These are phyloP conservation scores for Sinosuthora webbiana DNA, from an alignment of 2,113 vertebrate species.

Conservation along the genomic window DNA sequence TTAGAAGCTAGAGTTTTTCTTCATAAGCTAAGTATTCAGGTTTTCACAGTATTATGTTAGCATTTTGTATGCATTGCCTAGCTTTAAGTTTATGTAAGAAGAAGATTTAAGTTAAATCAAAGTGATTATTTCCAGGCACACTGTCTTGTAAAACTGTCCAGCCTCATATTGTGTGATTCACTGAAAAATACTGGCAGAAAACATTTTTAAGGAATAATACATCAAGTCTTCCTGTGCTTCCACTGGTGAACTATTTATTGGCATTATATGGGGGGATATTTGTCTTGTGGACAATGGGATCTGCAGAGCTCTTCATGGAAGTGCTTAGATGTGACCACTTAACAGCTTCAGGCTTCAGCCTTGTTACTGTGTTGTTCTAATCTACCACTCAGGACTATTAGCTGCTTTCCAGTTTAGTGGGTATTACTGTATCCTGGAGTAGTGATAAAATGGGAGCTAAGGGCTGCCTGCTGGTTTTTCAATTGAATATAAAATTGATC, in stretches of 20 bases:
- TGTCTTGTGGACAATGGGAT: not conserved
- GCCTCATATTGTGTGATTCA: not conserved
- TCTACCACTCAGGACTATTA: not conserved
- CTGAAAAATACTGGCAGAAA: not conserved
- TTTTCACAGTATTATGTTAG: not conserved
- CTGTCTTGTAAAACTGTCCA: not conserved
- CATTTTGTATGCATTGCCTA: not conserved
- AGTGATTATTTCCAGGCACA: not conserved
- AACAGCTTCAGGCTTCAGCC: not conserved
- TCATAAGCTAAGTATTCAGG: not conserved
- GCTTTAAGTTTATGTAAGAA: not conserved
- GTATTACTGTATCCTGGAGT: not conserved
- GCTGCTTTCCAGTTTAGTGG: not conserved
- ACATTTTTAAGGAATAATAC: not conserved
- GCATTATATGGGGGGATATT: not conserved
- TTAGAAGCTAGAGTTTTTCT: not conserved
- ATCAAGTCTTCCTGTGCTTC: not conserved
- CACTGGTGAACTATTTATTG: not conserved
- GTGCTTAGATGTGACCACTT: not conserved
- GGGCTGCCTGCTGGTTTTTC: not conserved
- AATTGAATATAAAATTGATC: not conserved
- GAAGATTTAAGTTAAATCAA: not conserved
- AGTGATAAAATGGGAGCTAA: not conserved
- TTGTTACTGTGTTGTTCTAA: not conserved
- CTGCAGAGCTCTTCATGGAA: not conserved